Evolutionary conservation across 2,888 invertebrate species (phyloP).

Genomic region (Pasiphila rectangulata): DNA sequence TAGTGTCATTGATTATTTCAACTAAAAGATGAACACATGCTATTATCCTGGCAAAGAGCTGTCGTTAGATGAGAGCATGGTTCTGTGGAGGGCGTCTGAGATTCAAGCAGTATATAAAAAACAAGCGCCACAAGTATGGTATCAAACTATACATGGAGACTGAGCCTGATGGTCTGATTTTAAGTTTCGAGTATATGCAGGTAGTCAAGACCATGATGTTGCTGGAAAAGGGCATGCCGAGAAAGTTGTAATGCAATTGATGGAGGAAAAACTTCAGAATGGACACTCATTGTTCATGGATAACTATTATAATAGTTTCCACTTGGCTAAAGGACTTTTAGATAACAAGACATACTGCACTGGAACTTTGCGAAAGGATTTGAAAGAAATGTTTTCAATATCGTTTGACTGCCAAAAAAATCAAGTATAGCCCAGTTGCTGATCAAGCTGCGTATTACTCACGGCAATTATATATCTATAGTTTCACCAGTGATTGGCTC

Average conservation of each 20-base stretch:
- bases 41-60: slow-evolving; percentile 32
- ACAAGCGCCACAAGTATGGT: slow-evolving; percentile 16
- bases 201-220: slow-evolving; percentile 7
- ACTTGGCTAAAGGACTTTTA: slow-evolving; percentile 16
- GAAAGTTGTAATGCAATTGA: slow-evolving; percentile 21
- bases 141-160: slow-evolving; percentile 26
- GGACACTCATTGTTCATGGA: slow-evolving; percentile 26
- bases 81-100: slow-evolving; percentile 25
- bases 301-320: slow-evolving; percentile 17
- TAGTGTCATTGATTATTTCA: slow-evolving; percentile 42
- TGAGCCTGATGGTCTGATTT: slow-evolving; percentile 23
- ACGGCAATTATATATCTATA: too few species aligned
- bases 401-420: too few species aligned
- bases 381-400: too few species aligned
- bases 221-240: slow-evolving; percentile 14
- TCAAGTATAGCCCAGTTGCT: too few species aligned
- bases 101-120: slow-evolving; percentile 17
- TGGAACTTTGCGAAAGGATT: slow-evolving; percentile 17
- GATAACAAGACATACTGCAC: slow-evolving; percentile 25
- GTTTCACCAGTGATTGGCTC: too few species aligned
- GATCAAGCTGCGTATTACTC: too few species aligned
- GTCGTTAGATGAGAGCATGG: slow-evolving; percentile 29
- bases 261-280: slow-evolving; percentile 6
- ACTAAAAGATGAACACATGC: slow-evolving; percentile 32
- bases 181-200: slow-evolving; percentile 22